Evolutionary conservation across 2,113 vertebrate genomes (phyloP), one percentile per base, ranked within the genome.

Genomic region (Typhlomys cinereus): DNA sequence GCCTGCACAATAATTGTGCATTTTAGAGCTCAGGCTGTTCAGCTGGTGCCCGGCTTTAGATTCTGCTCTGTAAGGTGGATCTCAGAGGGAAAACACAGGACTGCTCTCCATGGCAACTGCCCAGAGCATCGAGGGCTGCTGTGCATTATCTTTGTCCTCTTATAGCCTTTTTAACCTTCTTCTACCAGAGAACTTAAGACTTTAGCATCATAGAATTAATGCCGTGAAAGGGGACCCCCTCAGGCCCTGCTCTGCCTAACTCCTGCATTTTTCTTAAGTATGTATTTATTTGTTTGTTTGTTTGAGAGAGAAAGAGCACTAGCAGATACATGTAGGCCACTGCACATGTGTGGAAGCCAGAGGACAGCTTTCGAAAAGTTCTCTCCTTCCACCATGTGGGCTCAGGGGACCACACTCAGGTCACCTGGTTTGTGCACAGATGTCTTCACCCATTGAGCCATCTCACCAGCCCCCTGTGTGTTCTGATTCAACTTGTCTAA

Each of bases 21-120:
- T 90, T 52, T 2, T 85, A 88, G 82, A 91, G 66, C 41, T 31
- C 21, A 91, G 74, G 25, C 61, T 89, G 15, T 84, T 87, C 41
- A 91, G 0, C 3, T 61, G 83, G 70, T 90, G 23, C 70, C 39
- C 39, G 50, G 17, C 48, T 20, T 71, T 91, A 46, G 29, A 52
- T 84, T 48, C 48, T 90, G 17, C 74, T 70, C 27, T 66, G 67
- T 89, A 52, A 67, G 2, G 5, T 2, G 48, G 23, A 39, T 75
- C 52, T 84, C 27, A 52, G 54, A 75, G 84, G 87, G 31, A 70
- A 83, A 79, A 73, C 18, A 5, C 4, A 71, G 59, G 81, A 34
- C 75, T 76, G 36, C 34, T 57, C 23, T 91, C 18, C 31, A 5
- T 10, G 27, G 14, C 48, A 50, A 34, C 91, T 95, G 34, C 50